Percentiles rank a stretch among this genome's conserved stretches.
Evolutionary conservation across 2,797 vertebrate genomes (phyloP).

Genomic region (Propithecus perrieri): DNA sequence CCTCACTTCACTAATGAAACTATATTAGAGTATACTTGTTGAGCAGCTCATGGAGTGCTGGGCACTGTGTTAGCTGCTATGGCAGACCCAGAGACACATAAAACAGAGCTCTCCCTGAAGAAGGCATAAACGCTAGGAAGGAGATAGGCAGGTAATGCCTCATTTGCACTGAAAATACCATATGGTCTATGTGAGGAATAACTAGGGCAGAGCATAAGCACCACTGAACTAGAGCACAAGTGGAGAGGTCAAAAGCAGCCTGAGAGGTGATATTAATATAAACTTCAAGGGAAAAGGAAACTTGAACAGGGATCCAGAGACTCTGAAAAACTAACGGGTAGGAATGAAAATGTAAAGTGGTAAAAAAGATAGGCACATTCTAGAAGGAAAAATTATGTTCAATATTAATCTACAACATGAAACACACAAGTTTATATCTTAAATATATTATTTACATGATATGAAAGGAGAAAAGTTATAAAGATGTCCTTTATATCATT

Average conservation of each 20-base stretch:
- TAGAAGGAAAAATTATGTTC: not conserved
- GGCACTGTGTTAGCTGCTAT: not conserved
- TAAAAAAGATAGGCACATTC: not conserved
- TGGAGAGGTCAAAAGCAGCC: not conserved
- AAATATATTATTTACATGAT: not conserved
- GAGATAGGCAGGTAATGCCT: not conserved
- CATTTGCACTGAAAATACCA: not conserved
- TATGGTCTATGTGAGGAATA: not conserved
- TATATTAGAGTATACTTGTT: not conserved
- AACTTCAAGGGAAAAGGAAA: not conserved
- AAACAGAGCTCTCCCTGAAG: not conserved
- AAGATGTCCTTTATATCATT: not conserved
- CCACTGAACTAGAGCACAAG: not conserved
- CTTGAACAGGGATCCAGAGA: not conserved
- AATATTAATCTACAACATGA: not conserved
- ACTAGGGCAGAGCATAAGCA: not conserved
- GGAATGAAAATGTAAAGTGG: not conserved
- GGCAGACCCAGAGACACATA: not conserved
- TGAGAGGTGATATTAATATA: not conserved
- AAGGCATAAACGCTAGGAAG: not conserved
- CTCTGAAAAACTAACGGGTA: conserved; percentile 8
- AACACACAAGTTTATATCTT: not conserved
- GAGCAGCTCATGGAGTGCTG: not conserved
- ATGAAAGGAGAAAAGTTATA: not conserved
- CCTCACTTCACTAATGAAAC: not conserved